Base-by-base conservation (phyloP, 2,888 invertebrate species). In the Drosophila merina region DNA sequence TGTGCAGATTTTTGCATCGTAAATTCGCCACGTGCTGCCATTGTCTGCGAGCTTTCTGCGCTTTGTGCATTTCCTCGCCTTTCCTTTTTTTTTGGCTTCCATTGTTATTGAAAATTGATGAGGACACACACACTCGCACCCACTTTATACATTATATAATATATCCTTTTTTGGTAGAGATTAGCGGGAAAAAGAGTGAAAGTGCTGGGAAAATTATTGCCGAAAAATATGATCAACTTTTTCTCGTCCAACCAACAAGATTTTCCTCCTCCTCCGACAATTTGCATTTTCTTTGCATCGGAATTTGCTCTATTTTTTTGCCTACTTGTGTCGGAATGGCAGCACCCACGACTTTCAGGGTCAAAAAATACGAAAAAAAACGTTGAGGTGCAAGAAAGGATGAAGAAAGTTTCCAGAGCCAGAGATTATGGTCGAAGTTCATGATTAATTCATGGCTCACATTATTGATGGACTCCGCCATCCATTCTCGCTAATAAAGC, bases 61-160 rank as follows among this genome's bases (percentile, higher is more conserved):
- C 9, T 49, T 38, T n/a, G 9, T 49, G 10, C 30, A 10, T 30
- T 36, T 48, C 20, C 20, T 28, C 6, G 28, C 5, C 4, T 28
- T 6, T 28, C 26, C 2, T 20, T 20, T 20, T 20, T 40, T 45
- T 36, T 33, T 67, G 63, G 58, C 28, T 73, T 55, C 60, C 45
- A 74, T 81, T 81, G 79, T 80, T 77, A 77, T 74, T 67, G 72
- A 68, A 74, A 77, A 81, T 75, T 74, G 67, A 80, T 83, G 74
- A 74, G 72, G 77, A 77, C 57, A 31, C 52, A 48, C 44, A 44
- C 60, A 38, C 38, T 38, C 48, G 50, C 47, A 48, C 48, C 25
- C 28, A 10, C 25, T 25, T 28, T 50, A 52, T 25, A 44, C 12
- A 42, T 6, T 25, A 38, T 26, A 25, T 20, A 55, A 42, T 9